phyloP scores from a whole-genome alignment of 2,888 invertebrate genomes.

The Trichogramma evanescens region DNA sequence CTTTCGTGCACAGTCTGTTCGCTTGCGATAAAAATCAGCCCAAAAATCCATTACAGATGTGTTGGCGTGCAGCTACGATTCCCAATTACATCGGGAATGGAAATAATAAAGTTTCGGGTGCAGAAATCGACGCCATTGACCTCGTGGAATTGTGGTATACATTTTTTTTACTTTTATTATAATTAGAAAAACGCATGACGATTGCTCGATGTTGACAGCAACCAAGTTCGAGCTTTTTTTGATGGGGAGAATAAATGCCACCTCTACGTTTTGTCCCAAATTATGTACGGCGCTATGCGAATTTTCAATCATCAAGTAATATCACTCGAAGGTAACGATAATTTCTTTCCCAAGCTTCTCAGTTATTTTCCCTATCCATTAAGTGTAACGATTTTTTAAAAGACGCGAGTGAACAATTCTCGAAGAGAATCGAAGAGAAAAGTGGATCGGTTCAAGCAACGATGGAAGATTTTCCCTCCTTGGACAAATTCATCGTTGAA shows the following conservation, averaged over 20 bases:
- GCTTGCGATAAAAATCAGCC: background rate
- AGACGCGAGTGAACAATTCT: background rate
- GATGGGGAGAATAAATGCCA: background rate
- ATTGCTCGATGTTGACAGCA: no score
- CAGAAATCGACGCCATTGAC: conserved; percentile 2
- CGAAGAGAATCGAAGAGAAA: no score
- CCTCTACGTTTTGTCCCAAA: conserved; percentile 2
- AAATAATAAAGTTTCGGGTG: background rate
- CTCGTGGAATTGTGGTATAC: conserved; percentile 7
- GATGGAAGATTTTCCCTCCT: no score
- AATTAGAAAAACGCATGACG: background rate
- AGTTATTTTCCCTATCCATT: background rate
- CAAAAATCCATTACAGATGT: conserved; percentile 2
- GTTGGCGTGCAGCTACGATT: conserved; percentile 7
- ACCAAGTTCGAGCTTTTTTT: no score
- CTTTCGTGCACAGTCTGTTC: no score
- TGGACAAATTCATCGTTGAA: no score
- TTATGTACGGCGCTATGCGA: conserved; percentile 2
- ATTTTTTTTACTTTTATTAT: background rate
- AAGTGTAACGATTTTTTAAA: background rate
- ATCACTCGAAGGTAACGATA: background rate
- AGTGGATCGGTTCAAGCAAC: no score
- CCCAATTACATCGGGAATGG: background rate
- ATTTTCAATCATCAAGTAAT: conserved; percentile 1
- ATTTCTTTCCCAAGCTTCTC: background rate